phyloP scores from a whole-genome alignment of 2,888 invertebrate genomes.

The Melipona beecheii region DNA sequence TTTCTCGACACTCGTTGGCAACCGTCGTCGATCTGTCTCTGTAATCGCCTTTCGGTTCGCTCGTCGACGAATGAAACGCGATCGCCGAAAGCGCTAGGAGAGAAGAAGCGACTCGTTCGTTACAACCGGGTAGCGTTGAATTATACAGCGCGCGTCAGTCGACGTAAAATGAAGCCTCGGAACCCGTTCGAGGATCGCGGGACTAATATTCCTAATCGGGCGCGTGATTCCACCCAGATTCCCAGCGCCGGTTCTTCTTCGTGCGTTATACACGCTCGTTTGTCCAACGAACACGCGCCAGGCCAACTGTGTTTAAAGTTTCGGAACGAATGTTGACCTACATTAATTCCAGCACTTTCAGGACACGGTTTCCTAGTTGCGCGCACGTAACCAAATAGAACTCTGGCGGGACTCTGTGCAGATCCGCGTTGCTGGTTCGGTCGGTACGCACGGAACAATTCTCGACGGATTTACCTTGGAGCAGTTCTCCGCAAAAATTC shows the following conservation, averaged over 20 bases:
- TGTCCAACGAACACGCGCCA: conserved; percentile 28
- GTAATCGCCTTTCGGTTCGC: conserved; percentile 35
- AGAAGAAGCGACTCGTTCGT: conserved; percentile 40
- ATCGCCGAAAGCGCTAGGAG: background rate
- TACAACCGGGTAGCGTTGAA: conserved; percentile 39
- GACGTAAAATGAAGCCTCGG: conserved; percentile 28
- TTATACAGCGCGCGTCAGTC: conserved; percentile 51
- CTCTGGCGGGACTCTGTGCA: conserved; percentile 19
- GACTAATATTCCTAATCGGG: conserved; percentile 32
- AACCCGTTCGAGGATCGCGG: conserved; percentile 8
- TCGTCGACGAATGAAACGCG: conserved; percentile 31
- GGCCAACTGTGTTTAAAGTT: conserved; percentile 33
- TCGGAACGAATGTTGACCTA: conserved; percentile 52
- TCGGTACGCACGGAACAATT: conserved; percentile 48
- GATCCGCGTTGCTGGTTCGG: conserved; percentile 24
- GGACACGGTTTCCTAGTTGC: conserved; percentile 28
- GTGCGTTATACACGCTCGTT: background rate
- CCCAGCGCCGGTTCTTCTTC: background rate
- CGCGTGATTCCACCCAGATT: background rate
- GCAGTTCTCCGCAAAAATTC: conserved; percentile 41
- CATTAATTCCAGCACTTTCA: conserved; percentile 52
- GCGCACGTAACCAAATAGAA: conserved; percentile 20
- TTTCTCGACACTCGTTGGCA: conserved; percentile 65
- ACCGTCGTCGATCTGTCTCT: conserved; percentile 56
- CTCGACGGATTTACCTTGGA: conserved; percentile 63